Evolutionary conservation across 2,888 invertebrate genomes (phyloP).

Genomic region (Melanophora roralis): DNA sequence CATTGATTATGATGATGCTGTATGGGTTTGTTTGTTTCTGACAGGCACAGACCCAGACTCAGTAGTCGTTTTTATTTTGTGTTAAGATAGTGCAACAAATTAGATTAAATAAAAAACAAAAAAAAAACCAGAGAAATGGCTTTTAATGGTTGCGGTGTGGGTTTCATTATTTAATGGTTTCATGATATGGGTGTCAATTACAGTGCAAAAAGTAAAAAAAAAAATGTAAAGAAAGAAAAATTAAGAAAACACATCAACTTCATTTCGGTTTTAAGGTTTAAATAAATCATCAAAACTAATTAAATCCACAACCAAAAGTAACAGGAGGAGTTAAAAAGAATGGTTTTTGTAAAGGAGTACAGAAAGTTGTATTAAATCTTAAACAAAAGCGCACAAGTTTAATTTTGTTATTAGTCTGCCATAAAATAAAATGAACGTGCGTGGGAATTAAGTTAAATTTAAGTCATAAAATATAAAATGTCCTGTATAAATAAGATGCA

Average conservation of each 20-base stretch:
- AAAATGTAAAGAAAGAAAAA: not conserved
- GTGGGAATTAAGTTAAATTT: constrained; percentile 50
- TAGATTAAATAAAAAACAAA: constrained; percentile 53
- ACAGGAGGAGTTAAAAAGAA: constrained; percentile 38
- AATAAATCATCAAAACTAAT: constrained; percentile 62
- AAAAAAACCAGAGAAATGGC: constrained; percentile 41
- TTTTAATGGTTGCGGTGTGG: constrained; percentile 54
- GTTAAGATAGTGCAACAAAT: constrained; percentile 62
- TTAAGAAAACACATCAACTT: constrained; percentile 43
- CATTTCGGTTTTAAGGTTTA: constrained; percentile 50
- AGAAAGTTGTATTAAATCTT: not conserved
- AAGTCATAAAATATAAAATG: constrained; percentile 43
- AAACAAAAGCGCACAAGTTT: not conserved
- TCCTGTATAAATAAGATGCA: constrained; percentile 17
- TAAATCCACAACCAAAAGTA: constrained; percentile 47
- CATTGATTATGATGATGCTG: constrained; percentile 50
- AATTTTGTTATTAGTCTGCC: constrained; percentile 6
- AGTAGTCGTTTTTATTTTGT: constrained; percentile 52
- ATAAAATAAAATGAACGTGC: constrained; percentile 35
- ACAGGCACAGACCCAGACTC: constrained; percentile 31
- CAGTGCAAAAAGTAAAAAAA: constrained; percentile 45
- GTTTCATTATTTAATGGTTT: constrained; percentile 55
- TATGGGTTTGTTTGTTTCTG: constrained; percentile 47
- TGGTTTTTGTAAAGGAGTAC: not conserved
- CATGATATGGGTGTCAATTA: constrained; percentile 62